Conservation (phyloP, 2,888 invertebrate species). For the Sinotaia quadrata region DNA sequence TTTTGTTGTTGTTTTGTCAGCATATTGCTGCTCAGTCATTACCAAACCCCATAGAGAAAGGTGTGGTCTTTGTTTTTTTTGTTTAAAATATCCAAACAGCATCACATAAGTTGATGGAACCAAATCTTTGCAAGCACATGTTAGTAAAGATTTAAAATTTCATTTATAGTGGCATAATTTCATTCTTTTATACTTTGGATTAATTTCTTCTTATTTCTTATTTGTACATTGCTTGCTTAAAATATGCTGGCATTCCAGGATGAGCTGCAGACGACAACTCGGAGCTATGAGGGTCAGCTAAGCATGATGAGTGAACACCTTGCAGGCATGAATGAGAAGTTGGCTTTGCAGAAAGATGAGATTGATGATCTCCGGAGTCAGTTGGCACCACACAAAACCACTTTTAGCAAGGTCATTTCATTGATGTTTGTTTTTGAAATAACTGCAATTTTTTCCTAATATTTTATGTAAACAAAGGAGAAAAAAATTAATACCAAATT, state of each 20-base stretch:
- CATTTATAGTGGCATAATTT: too few species aligned
- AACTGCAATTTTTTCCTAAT: not conserved
- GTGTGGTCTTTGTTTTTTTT: too few species aligned
- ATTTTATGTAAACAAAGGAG: not conserved
- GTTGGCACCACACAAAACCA: constrained; percentile 31
- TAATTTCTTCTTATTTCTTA: not conserved
- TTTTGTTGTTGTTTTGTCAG: too few species aligned
- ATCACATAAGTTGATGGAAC: too few species aligned
- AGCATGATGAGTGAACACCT: constrained; percentile 85
- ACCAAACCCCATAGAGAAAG: too few species aligned
- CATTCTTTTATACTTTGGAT: too few species aligned
- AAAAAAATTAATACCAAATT: not conserved
- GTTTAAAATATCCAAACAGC: too few species aligned
- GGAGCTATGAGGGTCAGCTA: constrained; percentile 81
- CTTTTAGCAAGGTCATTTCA: constrained; percentile 5
- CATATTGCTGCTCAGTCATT: too few species aligned
- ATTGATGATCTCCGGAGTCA: constrained; percentile 75
- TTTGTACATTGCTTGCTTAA: not conserved
- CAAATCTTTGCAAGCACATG: too few species aligned
- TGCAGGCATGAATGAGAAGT: constrained; percentile 86
- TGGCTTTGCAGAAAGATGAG: constrained; percentile 85
- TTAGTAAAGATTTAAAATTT: too few species aligned
- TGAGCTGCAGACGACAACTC: constrained; percentile 79
- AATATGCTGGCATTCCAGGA: constrained; percentile 71
- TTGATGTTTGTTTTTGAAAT: not conserved